These are phyloP conservation scores for Xanthia icteritia DNA, from an alignment of 2,888 invertebrate genomes.

Conservation along the genomic window DNA sequence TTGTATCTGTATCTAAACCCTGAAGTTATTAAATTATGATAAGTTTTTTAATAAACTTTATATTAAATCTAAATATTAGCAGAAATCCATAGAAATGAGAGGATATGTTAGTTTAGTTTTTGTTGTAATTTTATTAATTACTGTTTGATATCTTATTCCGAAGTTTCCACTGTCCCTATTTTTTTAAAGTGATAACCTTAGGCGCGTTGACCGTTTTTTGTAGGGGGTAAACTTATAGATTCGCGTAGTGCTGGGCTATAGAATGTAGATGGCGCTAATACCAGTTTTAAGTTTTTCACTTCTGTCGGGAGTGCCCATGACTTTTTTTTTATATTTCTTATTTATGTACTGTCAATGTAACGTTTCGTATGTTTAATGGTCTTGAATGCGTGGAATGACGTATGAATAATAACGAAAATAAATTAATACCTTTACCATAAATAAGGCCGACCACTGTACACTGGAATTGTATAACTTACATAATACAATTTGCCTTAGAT, in stretches of 20 bases:
- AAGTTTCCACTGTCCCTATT: background rate
- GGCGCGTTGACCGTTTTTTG: too few species aligned
- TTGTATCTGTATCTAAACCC: background rate
- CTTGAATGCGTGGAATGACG: conserved; percentile 69
- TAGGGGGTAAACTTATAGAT: too few species aligned
- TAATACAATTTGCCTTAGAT: conserved; percentile 54
- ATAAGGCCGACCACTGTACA: conserved; percentile 74
- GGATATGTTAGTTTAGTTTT: background rate
- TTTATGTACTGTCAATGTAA: background rate
- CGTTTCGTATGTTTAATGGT: conserved; percentile 22
- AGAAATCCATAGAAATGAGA: background rate
- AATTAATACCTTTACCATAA: conserved; percentile 84
- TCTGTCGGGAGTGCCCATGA: too few species aligned
- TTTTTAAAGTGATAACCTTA: too few species aligned
- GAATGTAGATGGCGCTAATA: too few species aligned
- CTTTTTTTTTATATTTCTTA: too few species aligned
- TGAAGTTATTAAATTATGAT: background rate
- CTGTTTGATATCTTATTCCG: background rate
- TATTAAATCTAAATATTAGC: background rate
- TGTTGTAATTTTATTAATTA: background rate
- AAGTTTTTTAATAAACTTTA: background rate
- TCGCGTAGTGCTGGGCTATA: too few species aligned
- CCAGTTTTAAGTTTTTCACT: too few species aligned
- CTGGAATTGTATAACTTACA: conserved; percentile 64
- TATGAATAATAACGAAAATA: conserved; percentile 74